These are phyloP conservation scores for Lacerta bilineata DNA, from an alignment of 2,797 vertebrate genomes.

Conservation along the genomic window DNA sequence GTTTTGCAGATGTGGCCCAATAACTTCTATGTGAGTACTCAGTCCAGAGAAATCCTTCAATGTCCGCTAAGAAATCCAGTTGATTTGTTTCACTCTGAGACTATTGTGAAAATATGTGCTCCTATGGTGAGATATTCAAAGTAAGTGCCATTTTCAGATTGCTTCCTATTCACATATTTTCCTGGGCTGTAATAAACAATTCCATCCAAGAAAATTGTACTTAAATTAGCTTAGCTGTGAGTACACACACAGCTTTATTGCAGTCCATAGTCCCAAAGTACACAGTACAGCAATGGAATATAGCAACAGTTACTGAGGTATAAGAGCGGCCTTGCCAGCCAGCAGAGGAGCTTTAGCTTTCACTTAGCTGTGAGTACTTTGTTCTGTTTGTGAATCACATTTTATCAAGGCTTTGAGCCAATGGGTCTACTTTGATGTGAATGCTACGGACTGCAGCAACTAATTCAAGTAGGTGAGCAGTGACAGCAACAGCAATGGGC, in stretches of 20 bases:
- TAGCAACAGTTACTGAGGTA: no score
- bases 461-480: not conserved
- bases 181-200: not conserved
- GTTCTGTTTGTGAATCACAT: not conserved
- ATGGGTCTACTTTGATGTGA: not conserved
- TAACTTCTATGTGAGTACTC: conserved; percentile 62
- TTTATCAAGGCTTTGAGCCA: not conserved
- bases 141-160: conserved; percentile 80
- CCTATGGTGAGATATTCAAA: conserved; percentile 99
- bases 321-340: no score
- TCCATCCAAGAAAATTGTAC: not conserved
- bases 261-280: no score
- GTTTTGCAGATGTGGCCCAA: conserved; percentile 60
- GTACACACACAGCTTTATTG: no score
- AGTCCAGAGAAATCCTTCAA: conserved; percentile 47
- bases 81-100: conserved; percentile 90
- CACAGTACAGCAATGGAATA: no score
- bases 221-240: not conserved
- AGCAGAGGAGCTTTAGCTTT: no score
- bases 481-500: not conserved
- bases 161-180: conserved; percentile 4
- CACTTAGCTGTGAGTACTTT: not conserved
- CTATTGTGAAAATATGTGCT: conserved; percentile 91
- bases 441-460: not conserved
- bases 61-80: conserved; percentile 75